These are phyloP conservation scores for Rattus rattus DNA, from an alignment of 2,113 vertebrate genomes.

Conservation along the genomic window DNA sequence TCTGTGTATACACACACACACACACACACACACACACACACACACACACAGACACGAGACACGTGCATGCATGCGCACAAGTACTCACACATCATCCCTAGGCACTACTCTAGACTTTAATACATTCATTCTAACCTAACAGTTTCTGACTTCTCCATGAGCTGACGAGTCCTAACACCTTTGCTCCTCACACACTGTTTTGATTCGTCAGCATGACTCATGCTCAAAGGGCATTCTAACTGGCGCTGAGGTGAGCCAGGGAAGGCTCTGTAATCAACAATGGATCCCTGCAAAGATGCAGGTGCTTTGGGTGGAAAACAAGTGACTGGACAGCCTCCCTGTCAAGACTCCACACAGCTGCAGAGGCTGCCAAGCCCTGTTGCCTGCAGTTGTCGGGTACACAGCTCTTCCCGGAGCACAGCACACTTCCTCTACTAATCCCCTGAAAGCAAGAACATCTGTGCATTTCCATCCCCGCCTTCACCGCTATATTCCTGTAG, in stretches of 20 bases:
- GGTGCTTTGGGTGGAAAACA: constrained; percentile 45
- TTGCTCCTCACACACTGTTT: neutral
- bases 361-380: neutral
- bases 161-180: neutral
- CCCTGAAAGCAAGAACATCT: neutral
- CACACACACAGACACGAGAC: no score
- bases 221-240: neutral
- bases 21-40: neutral
- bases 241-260: neutral
- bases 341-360: neutral
- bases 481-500: neutral
- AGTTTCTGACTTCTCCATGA: neutral
- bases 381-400: constrained; percentile 50
- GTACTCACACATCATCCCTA: neutral
- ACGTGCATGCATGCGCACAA: no score
- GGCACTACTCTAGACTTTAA: neutral
- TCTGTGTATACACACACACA: neutral
- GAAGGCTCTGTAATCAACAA: neutral
- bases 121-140: neutral
- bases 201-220: neutral
- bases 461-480: neutral
- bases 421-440: constrained; percentile 44
- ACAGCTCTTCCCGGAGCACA: neutral
- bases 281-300: neutral
- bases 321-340: constrained; percentile 36